Base-by-base conservation (phyloP, 2,888 invertebrate genomes). In the Xylophagus ater region DNA sequence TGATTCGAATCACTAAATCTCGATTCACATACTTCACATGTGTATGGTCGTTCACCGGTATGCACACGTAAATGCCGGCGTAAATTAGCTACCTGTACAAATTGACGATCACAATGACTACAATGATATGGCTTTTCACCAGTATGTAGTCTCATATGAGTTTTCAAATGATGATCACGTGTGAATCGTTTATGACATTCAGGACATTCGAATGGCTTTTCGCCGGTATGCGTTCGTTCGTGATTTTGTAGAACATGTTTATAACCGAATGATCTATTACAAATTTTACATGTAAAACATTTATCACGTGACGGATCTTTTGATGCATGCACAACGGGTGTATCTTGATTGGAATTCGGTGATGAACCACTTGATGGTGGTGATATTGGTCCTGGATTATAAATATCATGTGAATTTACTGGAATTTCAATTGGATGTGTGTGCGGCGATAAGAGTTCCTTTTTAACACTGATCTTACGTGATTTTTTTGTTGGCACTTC, bases 211-310 rank as follows among this genome's bases (percentile, higher is more conserved):
- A 90, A 92, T 0, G 92, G 92, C 55, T 92, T 92, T 59, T 92
- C 92, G 0, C 92, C 92, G 1, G 92, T 92, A 61, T 92, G 92
- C 1, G 92, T 93, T 51, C 92, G 76, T 56, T 90, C 90, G 65
- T 92, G 92, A 59, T 92, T 92, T 65, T 92, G 90, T 34, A 92
- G 69, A 14, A 92, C 92, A 65, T 92, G 92, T 57, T 92, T 92
- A 70, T 92, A 92, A 33, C 90, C 90, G 56, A 92, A 92, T 9
- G 84, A 84, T 48, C 89, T 76, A 44, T 81, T 80, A 68, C 92
- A 92, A 32, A 86, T 76, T 38, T 81, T 80, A 64, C 92, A 93
- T 17, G 84, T 86, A 66, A 92, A 92, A 41, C 83, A 80, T 59
- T 88, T 86, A 55, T 88, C 88, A 9, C 82, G 68, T 0, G 73